Evolutionary conservation across 2,888 invertebrate species (phyloP), one percentile per base, ranked within the genome.

Genomic region (Drosophila borealis): DNA sequence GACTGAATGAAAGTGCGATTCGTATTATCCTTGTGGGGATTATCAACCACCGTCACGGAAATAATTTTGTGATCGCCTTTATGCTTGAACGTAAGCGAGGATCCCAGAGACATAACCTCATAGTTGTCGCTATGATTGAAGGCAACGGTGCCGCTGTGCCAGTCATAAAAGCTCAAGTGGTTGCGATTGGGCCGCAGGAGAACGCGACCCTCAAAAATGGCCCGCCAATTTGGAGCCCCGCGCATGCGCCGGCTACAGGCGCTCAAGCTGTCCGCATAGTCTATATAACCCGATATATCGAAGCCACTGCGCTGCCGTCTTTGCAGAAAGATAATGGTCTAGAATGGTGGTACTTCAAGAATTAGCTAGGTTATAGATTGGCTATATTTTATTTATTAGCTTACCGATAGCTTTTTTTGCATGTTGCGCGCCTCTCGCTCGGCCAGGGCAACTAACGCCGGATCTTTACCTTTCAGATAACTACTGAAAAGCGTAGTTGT

Each of bases 391-490:
- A 8, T 25, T 0, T 17, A 0, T 13, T 0, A n/a, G 6, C 83
- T 89, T 87, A 95, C 95, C 90, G 96, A 95, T 81, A 97, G 91
- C 77, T 95, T 94, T 25, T 96, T 96, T 72, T 95, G 94, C 85
- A 96, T 93, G 89, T 97, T 97, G 0, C 94, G 93, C 55, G 95
- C 93, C 91, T 97, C 83, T 4, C 80, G 75, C 0, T 60, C 1
- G 6, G 70, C 80, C 70, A 97, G 91, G 76, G 96, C 96, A 57
- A 93, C 92, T 64, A 95, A 93, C 46, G 97, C 94, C 0, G 94
- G 94, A 84, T 95, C 95, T 0, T 90, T 91, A 0, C 93, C 86
- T 4, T 90, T 89, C 33, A 94, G 90, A 2, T 94, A 94, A 80
- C 95, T 95, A 74, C 96, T 95, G 65, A 94, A 94, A 55, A 94